Conservation (phyloP, 2,888 invertebrate genomes). For the Nowickia ferox region DNA sequence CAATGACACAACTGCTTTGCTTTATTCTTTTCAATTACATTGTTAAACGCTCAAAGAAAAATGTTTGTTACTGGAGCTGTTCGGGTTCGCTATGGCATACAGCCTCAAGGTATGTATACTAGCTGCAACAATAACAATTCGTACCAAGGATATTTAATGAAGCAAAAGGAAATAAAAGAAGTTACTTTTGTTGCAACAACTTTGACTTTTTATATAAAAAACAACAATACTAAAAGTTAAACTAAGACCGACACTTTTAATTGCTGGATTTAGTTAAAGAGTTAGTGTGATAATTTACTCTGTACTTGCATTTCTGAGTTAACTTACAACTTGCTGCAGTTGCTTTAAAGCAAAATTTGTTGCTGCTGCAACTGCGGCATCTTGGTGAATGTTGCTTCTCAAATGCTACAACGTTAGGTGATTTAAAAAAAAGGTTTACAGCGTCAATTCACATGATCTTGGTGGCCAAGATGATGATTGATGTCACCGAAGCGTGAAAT, state of each 20-base stretch:
- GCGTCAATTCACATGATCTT: too few species aligned
- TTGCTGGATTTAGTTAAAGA: neutral
- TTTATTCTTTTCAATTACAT: neutral
- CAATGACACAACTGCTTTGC: slow-evolving; percentile 29
- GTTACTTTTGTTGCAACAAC: neutral
- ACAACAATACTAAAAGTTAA: neutral
- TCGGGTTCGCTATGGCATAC: neutral
- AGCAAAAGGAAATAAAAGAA: neutral
- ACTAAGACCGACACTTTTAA: neutral
- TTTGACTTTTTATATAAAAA: neutral
- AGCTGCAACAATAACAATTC: neutral
- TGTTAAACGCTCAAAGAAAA: slow-evolving; percentile 21
- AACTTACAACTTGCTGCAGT: too few species aligned
- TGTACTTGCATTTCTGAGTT: too few species aligned
- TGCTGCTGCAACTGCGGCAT: too few species aligned
- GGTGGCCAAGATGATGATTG: too few species aligned
- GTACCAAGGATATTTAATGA: slow-evolving; percentile 5
- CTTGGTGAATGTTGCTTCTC: neutral
- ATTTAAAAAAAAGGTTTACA: too few species aligned
- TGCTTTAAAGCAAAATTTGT: too few species aligned
- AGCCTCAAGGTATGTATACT: neutral
- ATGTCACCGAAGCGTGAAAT: too few species aligned
- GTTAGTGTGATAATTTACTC: too few species aligned
- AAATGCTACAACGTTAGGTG: neutral
- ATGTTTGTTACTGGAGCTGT: slow-evolving; percentile 11